A percentile compares a stretch with the other conserved stretches of the same genome.
Conservation (phyloP, 2,888 invertebrate genomes). For the Drepanosiphum platanoidis region DNA sequence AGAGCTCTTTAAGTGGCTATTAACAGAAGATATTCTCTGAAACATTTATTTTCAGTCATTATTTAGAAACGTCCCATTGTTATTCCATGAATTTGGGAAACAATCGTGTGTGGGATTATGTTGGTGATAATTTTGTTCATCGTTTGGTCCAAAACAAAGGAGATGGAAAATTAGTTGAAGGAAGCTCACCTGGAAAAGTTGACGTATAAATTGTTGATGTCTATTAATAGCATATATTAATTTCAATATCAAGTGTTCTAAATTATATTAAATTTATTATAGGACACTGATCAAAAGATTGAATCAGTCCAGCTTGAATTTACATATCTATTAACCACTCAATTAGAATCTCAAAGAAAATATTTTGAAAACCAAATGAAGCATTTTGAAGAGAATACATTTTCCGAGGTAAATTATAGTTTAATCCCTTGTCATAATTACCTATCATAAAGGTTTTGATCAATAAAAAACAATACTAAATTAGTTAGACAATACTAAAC, state of each 20-base stretch:
- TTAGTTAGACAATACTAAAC: neutral
- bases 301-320: slow-evolving; percentile 96
- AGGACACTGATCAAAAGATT: slow-evolving; percentile 79
- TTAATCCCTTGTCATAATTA: neutral
- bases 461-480: neutral
- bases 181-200: slow-evolving; percentile 69
- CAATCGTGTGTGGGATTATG: slow-evolving; percentile 99
- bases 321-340: slow-evolving; percentile 93
- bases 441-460: neutral
- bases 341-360: slow-evolving; percentile 91
- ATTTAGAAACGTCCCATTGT: slow-evolving; percentile 93
- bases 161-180: slow-evolving; percentile 92
- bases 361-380: slow-evolving; percentile 87
- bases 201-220: slow-evolving; percentile 22
- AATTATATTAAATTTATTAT: slow-evolving; percentile 63
- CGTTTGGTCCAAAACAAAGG: slow-evolving; percentile 94
- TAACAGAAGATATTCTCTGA: neutral
- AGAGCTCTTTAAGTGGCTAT: neutral
- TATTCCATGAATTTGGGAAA: slow-evolving; percentile 96
- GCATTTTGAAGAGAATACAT: slow-evolving; percentile 66
- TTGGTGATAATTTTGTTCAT: slow-evolving; percentile 96
- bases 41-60: slow-evolving; percentile 75
- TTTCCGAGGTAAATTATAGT: slow-evolving; percentile 51
- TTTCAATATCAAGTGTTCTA: neutral
- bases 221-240: neutral